Evolutionary conservation across 1,140 invertebrate genomes (phyloP).

Genomic region (Brachionus calyciflorus): DNA sequence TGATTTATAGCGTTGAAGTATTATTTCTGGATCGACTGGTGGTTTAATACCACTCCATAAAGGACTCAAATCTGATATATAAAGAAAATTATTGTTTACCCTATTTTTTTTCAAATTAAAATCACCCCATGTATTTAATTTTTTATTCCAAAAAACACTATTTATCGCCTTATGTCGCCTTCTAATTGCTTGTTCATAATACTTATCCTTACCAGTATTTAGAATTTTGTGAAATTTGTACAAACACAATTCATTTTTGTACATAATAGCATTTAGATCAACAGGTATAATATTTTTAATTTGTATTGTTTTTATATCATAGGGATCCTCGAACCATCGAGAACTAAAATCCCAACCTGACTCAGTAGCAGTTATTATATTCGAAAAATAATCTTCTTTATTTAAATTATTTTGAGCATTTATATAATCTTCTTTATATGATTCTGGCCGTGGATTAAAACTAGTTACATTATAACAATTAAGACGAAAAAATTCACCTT

Average conservation of each 20-base stretch:
- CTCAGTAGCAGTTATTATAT: constrained; percentile 82
- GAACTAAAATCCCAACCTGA: constrained; percentile 92
- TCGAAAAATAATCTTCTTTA: constrained; percentile 70
- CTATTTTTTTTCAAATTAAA: constrained; percentile 71
- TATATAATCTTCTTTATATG: constrained; percentile 70
- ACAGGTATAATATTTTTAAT: constrained; percentile 74
- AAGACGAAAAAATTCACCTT: neutral
- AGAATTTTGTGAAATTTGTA: constrained; percentile 68
- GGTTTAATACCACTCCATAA: constrained; percentile 69
- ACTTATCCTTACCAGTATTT: constrained; percentile 62
- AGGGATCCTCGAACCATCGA: constrained; percentile 70
- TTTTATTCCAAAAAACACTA: constrained; percentile 77
- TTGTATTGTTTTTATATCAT: constrained; percentile 57
- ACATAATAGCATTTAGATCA: constrained; percentile 78
- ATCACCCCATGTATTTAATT: constrained; percentile 77
- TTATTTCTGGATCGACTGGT: constrained; percentile 40
- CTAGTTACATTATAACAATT: neutral
- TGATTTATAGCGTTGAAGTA: neutral
- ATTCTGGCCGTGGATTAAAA: constrained; percentile 70
- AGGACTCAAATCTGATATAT: constrained; percentile 77
- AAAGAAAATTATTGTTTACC: constrained; percentile 70
- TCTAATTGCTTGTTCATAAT: constrained; percentile 63
- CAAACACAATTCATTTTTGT: constrained; percentile 72
- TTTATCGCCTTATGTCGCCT: constrained; percentile 66
- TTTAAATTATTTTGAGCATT: constrained; percentile 38